These are phyloP conservation scores for Drosophila triauraria DNA, from an alignment of 1,140 invertebrate genomes.

Conservation along the genomic window DNA sequence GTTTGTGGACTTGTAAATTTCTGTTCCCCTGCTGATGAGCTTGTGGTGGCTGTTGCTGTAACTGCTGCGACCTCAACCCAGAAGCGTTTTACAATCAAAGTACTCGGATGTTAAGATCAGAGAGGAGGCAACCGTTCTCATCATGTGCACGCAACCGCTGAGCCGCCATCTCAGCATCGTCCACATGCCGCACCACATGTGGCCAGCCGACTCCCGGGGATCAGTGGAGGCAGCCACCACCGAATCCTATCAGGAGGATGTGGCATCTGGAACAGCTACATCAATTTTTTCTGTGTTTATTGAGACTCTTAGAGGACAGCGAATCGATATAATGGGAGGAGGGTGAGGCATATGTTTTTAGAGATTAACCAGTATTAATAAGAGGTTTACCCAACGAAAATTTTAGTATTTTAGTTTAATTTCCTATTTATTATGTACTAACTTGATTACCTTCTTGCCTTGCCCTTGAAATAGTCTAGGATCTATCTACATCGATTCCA, in stretches of 20 bases:
- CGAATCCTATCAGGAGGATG: not conserved
- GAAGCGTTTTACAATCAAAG: slow-evolving; percentile 54
- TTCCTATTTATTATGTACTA: not conserved
- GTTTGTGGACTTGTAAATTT: slow-evolving; percentile 54
- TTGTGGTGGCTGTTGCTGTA: slow-evolving; percentile 32
- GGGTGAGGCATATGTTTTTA: too few relatives aligned
- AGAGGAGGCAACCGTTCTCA: slow-evolving; percentile 20
- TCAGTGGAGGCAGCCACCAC: slow-evolving; percentile 1
- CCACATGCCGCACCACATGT: slow-evolving; percentile 44
- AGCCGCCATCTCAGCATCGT: slow-evolving; percentile 36
- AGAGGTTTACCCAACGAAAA: not conserved
- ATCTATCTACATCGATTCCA: not conserved
- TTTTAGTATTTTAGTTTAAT: not conserved
- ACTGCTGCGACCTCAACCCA: slow-evolving; percentile 44
- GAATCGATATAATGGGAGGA: not conserved
- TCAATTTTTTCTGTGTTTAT: slow-evolving; percentile 8
- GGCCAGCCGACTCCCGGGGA: slow-evolving; percentile 19
- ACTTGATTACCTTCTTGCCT: not conserved
- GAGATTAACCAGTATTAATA: not conserved
- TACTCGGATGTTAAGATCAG: not conserved
- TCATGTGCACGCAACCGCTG: slow-evolving; percentile 43
- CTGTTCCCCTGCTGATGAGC: slow-evolving; percentile 49
- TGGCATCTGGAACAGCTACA: not conserved
- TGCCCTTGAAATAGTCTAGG: not conserved
- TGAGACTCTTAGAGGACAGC: not conserved